Evolutionary conservation across 2,113 vertebrate genomes (phyloP), one percentile per base, ranked within the genome.

Genomic region (Axis porcinus): DNA sequence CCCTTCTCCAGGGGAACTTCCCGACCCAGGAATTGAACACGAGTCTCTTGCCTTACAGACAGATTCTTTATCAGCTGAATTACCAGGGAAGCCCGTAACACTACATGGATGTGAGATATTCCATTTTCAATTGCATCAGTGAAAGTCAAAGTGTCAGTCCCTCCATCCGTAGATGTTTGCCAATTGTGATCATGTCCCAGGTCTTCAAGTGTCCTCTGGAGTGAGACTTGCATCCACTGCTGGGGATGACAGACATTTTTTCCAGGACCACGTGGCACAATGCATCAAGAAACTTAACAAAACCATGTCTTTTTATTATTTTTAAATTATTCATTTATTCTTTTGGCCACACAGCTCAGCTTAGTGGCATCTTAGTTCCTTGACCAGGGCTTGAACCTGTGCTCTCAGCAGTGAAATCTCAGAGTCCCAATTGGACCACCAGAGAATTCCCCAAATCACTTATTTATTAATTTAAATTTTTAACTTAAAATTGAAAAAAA

Each of bases 241-340:
- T 52, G 52, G 25, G 23, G 23, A 3, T 0, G 1, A 27, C 9
- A 7, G 17, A 30, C 10, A 0, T 7, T 33, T 70, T 33, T 47
- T 70, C 52, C 25, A 40, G 78, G 79, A 45, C 12, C 84, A 28
- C 52, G 27, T n/a, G 52, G 58, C 88, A 28, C 36, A 76, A 54
- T 3, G 27, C 55, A 16, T 27, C 25, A 21, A 89, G 58, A 76
- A 40, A 6, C 14, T 14, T 79, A 70, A 55, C 36, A 36, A 83
- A 85, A 57, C 52, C 50, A 55, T 8, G 28, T 50, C 11, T 47
- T 50, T 79, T 33, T 79, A 50, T 6, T 79, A 79, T 12, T 50
- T 79, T 33, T 3, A 11, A 30, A 50, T 50, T 79, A 45, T 78
- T 78, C 47, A 17, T 79, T 79, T 79, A 50, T 79, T 50, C 9